Conservation (phyloP, 2,797 vertebrate species). For the Acestrorhynchus altus region DNA sequence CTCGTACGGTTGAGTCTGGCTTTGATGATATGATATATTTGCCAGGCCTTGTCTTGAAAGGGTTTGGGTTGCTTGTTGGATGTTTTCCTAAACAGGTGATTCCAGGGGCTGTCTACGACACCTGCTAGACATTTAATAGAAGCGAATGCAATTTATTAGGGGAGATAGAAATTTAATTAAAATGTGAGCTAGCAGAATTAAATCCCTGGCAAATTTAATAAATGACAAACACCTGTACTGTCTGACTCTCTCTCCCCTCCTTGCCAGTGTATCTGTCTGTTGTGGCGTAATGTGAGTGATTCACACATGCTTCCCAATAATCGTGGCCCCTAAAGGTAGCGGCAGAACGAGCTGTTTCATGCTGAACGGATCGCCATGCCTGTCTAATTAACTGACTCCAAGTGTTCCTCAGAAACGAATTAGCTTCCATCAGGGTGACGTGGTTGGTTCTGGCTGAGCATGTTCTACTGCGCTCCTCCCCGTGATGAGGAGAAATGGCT, state of each 20-base stretch:
- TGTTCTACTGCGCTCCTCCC: constrained; percentile 11
- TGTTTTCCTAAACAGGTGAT: constrained; percentile 62
- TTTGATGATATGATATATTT: constrained; percentile 26
- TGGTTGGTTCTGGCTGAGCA: constrained; percentile 54
- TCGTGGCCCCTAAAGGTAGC: constrained; percentile 63
- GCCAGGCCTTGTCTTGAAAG: constrained; percentile 16
- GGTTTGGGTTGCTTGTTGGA: constrained; percentile 49
- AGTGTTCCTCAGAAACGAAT: constrained; percentile 70
- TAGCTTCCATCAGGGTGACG: constrained; percentile 66
- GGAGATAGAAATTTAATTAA: constrained; percentile 75
- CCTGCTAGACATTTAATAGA: constrained; percentile 75
- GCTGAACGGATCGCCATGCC: constrained; percentile 66
- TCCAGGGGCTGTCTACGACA: constrained; percentile 67
- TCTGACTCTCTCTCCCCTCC: constrained; percentile 30
- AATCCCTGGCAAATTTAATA: constrained; percentile 75
- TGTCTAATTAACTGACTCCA: constrained; percentile 70
- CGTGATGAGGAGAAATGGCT: constrained; percentile 58
- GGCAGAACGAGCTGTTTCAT: constrained; percentile 67
- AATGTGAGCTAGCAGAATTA: constrained; percentile 71
- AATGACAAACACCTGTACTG: constrained; percentile 79
- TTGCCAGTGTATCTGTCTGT: constrained; percentile 65
- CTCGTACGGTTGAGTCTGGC: constrained; percentile 4
- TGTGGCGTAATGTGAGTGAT: constrained; percentile 65
- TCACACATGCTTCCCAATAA: constrained; percentile 64
- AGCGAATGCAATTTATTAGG: constrained; percentile 78